Conservation (phyloP, 2,797 vertebrate species). For the Falco biarmicus region DNA sequence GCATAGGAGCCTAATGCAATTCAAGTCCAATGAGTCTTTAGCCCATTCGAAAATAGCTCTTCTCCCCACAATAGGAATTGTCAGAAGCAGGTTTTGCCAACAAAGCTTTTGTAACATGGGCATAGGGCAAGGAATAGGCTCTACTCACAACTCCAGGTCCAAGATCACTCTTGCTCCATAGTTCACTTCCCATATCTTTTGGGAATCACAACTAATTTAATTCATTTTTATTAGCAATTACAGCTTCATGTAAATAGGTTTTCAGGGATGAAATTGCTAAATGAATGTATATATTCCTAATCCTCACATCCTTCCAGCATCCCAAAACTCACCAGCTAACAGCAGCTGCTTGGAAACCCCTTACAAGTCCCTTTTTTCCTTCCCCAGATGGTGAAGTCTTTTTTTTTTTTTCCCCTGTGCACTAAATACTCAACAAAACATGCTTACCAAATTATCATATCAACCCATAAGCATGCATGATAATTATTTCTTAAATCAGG, state of each 20-base stretch:
- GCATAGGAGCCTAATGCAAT: not conserved
- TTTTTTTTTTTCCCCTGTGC: not conserved
- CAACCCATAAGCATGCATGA: not conserved
- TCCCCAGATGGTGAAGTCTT: not conserved
- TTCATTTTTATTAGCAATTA: not conserved
- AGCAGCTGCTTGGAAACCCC: not conserved
- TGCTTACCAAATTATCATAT: conserved; percentile 25
- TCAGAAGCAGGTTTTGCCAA: not conserved
- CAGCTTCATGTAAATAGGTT: not conserved
- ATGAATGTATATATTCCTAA: not conserved
- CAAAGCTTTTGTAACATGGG: not conserved
- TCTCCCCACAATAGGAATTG: not conserved
- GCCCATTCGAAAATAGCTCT: not conserved
- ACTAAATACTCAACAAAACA: not conserved
- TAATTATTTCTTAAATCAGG: conserved; percentile 40
- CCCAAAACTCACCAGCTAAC: not conserved
- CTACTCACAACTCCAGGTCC: not conserved
- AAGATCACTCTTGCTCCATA: not conserved
- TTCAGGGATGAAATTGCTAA: not conserved
- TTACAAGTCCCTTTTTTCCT: not conserved
- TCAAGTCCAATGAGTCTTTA: not conserved
- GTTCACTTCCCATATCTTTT: not conserved
- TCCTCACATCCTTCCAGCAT: not conserved
- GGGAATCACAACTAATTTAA: not conserved
- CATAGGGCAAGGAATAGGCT: not conserved